Evolutionary conservation across 2,113 vertebrate species (phyloP), one percentile per base, ranked within the genome.

Genomic region (Oncorhynchus nerka): DNA sequence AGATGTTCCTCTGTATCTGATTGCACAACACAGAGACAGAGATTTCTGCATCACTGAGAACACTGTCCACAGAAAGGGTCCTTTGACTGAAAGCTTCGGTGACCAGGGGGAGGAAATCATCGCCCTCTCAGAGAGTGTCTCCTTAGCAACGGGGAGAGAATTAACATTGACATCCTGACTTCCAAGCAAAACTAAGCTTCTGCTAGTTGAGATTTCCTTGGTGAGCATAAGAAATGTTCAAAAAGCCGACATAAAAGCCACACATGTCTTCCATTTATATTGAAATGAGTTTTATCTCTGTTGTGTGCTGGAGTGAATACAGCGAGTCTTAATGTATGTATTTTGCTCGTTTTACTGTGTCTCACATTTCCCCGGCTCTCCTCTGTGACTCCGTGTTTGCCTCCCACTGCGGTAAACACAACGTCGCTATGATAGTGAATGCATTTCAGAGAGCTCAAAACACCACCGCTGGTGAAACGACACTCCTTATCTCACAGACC

Each of bases 361-460:
- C 83, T 91, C 83, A 84, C 87, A 78, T 92, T 91, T 89, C 85
- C 84, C 87, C 77, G 82, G 74, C 82, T 88, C 87, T 88, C 84
- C 83, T 78, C 85, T 81, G 83, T 84, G 87, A 92, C 91, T 89
- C 86, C 81, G 84, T 89, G 91, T 90, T 91, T 87, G 91, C 89
- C 93, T 90, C 94, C 94, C 30, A 89, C 92, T 91, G 93, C 15
- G 94, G 88, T 93, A 94, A 94, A 94, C 92, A 93, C 92, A 90
- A 87, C 89, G 87, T 80, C 83, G 86, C 89, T 84, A 90, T 93
- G 88, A 93, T 90, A 92, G 92, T 87, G 77, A 90, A 90, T 91
- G 90, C 91, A 92, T 92, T 94, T 93, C 90, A 87, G 89, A 88
- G 79, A 87, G 85, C 92, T 91, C 88, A 83, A 89, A 91, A 91